These are phyloP conservation scores for Acanthosepion lycidas DNA, from an alignment of 2,888 invertebrate species.

Conservation along the genomic window DNA sequence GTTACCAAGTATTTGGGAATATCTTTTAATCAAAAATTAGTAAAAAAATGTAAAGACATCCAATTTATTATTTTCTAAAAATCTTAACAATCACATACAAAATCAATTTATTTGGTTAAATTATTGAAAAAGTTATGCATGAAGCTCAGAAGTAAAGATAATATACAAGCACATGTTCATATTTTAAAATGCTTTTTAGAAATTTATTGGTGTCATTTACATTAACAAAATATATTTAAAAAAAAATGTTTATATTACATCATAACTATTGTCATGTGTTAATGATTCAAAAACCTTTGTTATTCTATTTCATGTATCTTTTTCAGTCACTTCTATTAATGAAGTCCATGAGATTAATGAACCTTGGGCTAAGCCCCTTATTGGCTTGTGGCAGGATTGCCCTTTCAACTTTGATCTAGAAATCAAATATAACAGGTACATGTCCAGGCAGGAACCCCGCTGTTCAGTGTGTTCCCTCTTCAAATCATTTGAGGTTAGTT, in stretches of 20 bases:
- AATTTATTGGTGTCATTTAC: too few relatives aligned
- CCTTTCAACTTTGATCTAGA: slow-evolving; percentile 75
- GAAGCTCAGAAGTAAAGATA: too few relatives aligned
- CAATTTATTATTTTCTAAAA: too few relatives aligned
- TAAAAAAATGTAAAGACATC: neutral
- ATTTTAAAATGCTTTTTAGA: too few relatives aligned
- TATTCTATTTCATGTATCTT: neutral
- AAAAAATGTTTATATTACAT: too few relatives aligned
- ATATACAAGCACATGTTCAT: too few relatives aligned
- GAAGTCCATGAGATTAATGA: slow-evolving; percentile 51
- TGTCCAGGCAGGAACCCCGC: slow-evolving; percentile 78
- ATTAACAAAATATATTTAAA: too few relatives aligned
- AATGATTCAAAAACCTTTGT: neutral
- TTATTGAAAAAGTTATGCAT: neutral
- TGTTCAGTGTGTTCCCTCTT: slow-evolving; percentile 80
- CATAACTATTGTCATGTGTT: too few relatives aligned
- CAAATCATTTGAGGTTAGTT: slow-evolving; percentile 65
- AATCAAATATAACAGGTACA: slow-evolving; percentile 77
- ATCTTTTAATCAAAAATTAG: neutral
- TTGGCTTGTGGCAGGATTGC: slow-evolving; percentile 75
- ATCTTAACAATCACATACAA: too few relatives aligned
- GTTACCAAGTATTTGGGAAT: neutral
- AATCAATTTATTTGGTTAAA: neutral
- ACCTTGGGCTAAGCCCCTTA: slow-evolving; percentile 70
- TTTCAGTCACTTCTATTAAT: neutral